These are phyloP conservation scores for Vandiemenella viatica DNA, from an alignment of 2,888 invertebrate genomes.

Conservation along the genomic window DNA sequence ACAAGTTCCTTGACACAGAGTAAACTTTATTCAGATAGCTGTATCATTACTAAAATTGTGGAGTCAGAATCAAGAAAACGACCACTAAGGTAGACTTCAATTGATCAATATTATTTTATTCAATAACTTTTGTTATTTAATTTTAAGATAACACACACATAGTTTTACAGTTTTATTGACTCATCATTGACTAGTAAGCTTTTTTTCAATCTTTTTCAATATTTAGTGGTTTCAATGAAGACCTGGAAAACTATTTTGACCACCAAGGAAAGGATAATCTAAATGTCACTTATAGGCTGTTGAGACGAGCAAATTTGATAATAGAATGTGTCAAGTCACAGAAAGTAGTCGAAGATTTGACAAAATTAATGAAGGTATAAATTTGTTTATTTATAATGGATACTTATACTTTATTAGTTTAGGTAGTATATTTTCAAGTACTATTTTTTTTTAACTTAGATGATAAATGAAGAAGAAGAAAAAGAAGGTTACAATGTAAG, in stretches of 20 bases:
- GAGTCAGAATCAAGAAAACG: too few species aligned
- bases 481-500: constrained; percentile 37
- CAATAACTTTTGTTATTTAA: too few species aligned
- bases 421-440: not conserved
- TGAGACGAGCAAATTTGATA: constrained; percentile 44
- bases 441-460: constrained; percentile 20
- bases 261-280: constrained; percentile 11
- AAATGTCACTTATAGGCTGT: constrained; percentile 30
- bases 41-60: too few species aligned
- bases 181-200: too few species aligned
- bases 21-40: too few species aligned
- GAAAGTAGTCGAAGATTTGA: constrained; percentile 40
- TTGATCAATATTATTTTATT: too few species aligned
- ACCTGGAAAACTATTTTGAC: not conserved
- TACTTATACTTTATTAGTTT: not conserved
- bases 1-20: too few species aligned
- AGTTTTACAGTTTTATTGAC: too few species aligned
- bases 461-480: constrained; percentile 38
- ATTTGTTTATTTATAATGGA: not conserved
- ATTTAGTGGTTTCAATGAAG: too few species aligned
- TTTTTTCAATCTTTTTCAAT: too few species aligned
- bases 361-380: constrained; percentile 32
- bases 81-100: too few species aligned
- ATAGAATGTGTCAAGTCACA: constrained; percentile 41
- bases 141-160: too few species aligned